A percentile compares a stretch with the other conserved stretches of the same genome.
Evolutionary conservation across 2,888 invertebrate species (phyloP).

Genomic region (Platerodrilus igneus): DNA sequence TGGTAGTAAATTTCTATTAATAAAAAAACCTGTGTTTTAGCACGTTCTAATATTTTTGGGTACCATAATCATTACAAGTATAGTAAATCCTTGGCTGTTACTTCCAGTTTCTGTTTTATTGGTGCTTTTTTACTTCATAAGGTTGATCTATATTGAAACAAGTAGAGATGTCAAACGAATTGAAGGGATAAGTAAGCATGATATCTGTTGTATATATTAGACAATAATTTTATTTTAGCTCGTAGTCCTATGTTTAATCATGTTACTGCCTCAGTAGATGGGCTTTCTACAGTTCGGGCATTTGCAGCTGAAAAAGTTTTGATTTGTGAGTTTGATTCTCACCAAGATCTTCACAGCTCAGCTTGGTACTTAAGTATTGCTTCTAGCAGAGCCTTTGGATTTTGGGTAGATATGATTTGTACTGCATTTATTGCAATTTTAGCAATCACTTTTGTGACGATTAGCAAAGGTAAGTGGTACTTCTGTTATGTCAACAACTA

Average conservation of each 20-base stretch:
- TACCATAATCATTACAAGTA: constrained; percentile 71
- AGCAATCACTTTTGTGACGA: constrained; percentile 4
- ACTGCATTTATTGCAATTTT: constrained; percentile 6
- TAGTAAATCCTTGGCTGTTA: constrained; percentile 70
- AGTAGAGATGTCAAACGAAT: constrained; percentile 76
- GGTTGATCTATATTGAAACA: constrained; percentile 72
- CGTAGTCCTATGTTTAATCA: constrained; percentile 71
- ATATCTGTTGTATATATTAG: too few relatives aligned
- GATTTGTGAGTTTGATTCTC: constrained; percentile 54
- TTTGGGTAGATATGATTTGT: constrained; percentile 52
- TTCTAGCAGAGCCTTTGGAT: constrained; percentile 88
- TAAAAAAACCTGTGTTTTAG: too few relatives aligned
- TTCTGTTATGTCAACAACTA: background rate
- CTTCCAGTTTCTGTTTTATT: constrained; percentile 67
- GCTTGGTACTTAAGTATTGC: constrained; percentile 72
- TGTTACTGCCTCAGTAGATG: constrained; percentile 64
- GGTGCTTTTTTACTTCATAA: constrained; percentile 69
- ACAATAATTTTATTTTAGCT: constrained; percentile 52
- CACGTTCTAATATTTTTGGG: constrained; percentile 74
- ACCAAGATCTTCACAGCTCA: constrained; percentile 61
- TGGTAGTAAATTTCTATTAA: too few relatives aligned
- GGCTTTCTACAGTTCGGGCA: constrained; percentile 69
- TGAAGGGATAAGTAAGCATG: constrained; percentile 72
- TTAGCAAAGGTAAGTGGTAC: too few relatives aligned
- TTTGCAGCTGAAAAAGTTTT: constrained; percentile 59